phyloP scores from a whole-genome alignment of 2,113 vertebrate genomes.

The Rhabdomys dilectus region DNA sequence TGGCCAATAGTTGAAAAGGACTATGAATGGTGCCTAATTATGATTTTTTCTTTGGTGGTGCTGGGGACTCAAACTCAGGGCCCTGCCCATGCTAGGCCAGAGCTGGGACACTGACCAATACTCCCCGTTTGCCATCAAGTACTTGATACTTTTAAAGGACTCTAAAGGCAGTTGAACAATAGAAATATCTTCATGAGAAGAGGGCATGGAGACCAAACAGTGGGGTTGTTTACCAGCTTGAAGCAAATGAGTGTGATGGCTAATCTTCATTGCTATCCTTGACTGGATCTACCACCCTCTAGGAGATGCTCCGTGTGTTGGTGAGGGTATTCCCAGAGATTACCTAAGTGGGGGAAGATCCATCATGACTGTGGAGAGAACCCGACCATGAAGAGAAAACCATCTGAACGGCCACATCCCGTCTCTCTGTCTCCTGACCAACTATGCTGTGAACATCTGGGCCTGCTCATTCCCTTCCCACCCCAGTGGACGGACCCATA shows the following conservation, averaged over 20 bases:
- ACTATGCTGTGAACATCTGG: too few species aligned
- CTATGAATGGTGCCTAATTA: background rate
- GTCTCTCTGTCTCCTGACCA: background rate
- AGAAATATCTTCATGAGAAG: background rate
- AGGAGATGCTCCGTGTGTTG: background rate
- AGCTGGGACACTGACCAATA: background rate
- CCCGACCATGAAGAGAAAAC: background rate
- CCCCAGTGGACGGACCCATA: background rate
- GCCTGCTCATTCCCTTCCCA: background rate
- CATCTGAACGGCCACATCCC: background rate
- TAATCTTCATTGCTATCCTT: background rate
- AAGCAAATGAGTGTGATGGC: background rate
- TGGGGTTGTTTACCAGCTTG: background rate
- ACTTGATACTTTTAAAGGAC: background rate
- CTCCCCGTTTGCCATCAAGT: background rate
- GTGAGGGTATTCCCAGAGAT: background rate
- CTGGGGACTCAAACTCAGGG: background rate
- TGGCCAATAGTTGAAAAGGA: background rate
- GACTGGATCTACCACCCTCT: background rate
- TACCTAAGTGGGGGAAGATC: background rate
- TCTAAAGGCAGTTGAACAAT: background rate
- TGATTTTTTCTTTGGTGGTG: background rate
- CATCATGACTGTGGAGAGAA: background rate
- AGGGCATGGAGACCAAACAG: background rate
- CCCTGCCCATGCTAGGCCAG: background rate